Conservation (phyloP, 1,140 invertebrate genomes). For the Drosophila pallidifrons region DNA sequence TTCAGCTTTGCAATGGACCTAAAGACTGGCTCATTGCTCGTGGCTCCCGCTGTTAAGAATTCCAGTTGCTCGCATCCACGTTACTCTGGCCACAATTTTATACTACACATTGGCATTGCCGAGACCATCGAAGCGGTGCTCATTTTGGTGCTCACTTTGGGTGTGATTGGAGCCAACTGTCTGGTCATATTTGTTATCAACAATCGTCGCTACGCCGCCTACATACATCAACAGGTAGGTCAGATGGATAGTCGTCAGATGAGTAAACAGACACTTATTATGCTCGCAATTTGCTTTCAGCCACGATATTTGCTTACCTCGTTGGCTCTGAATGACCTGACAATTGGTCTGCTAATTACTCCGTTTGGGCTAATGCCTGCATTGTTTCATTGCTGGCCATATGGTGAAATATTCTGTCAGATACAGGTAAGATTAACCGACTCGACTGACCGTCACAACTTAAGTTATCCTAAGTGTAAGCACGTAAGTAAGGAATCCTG, state of each 20-base stretch:
- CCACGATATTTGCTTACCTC: conserved; percentile 93
- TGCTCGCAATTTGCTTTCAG: conserved; percentile 86
- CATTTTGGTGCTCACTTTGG: conserved; percentile 90
- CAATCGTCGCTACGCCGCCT: conserved; percentile 91
- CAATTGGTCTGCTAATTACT: conserved; percentile 92
- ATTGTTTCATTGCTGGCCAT: conserved; percentile 94
- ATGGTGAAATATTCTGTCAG: conserved; percentile 94
- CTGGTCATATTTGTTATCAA: conserved; percentile 93
- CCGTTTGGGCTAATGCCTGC: conserved; percentile 92
- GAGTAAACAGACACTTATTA: background rate
- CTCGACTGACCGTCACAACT: background rate
- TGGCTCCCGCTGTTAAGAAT: conserved; percentile 91
- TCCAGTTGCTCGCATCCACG: conserved; percentile 91
- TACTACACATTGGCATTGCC: conserved; percentile 88
- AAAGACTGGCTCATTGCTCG: conserved; percentile 87
- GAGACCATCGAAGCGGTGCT: conserved; percentile 91
- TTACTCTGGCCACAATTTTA: conserved; percentile 87
- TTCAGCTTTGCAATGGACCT: conserved; percentile 80
- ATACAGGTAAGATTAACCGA: conserved; percentile 89
- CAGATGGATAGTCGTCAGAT: background rate
- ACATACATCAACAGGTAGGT: conserved; percentile 93
- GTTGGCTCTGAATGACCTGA: conserved; percentile 92
- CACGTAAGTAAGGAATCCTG: no score
- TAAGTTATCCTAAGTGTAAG: background rate
- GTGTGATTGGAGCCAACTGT: conserved; percentile 91